Conservation (phyloP, 2,888 invertebrate species). For the Homarus gammarus region DNA sequence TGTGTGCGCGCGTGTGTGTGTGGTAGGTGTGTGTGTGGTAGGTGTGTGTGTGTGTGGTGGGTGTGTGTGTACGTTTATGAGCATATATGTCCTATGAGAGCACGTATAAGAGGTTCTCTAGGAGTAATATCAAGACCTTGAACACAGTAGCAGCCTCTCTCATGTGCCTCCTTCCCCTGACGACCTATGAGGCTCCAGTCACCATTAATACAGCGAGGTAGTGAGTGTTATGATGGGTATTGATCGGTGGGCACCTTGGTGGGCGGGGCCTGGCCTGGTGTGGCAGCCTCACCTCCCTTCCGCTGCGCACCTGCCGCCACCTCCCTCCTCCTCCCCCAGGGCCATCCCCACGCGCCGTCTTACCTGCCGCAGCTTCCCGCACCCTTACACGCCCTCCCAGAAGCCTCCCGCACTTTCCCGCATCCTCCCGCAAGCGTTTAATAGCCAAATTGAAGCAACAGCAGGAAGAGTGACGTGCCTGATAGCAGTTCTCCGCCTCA, state of each 20-base stretch:
- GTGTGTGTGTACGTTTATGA: too few species aligned
- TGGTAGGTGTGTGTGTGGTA: too few species aligned
- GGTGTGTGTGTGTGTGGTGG: too few species aligned
- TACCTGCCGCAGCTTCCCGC: not conserved
- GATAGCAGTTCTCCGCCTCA: not conserved
- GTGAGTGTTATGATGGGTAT: slow-evolving; percentile 6
- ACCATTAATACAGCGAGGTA: too few species aligned
- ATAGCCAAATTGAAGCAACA: not conserved
- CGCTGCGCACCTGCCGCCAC: not conserved
- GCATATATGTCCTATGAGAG: too few species aligned
- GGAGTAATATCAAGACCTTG: too few species aligned
- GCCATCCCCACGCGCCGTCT: not conserved
- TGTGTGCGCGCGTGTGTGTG: too few species aligned
- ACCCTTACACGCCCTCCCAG: not conserved
- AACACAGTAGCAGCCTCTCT: too few species aligned
- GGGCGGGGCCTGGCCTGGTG: not conserved
- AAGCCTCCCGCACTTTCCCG: not conserved
- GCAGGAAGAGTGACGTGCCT: not conserved
- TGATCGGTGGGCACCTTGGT: not conserved
- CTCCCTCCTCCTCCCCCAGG: not conserved
- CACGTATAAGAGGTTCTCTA: too few species aligned
- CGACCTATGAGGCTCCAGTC: too few species aligned
- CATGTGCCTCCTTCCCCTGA: too few species aligned
- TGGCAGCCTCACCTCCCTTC: not conserved
- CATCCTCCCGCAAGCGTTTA: not conserved